phyloP scores from a whole-genome alignment of 2,797 vertebrate genomes.

The Sebastes minor region DNA sequence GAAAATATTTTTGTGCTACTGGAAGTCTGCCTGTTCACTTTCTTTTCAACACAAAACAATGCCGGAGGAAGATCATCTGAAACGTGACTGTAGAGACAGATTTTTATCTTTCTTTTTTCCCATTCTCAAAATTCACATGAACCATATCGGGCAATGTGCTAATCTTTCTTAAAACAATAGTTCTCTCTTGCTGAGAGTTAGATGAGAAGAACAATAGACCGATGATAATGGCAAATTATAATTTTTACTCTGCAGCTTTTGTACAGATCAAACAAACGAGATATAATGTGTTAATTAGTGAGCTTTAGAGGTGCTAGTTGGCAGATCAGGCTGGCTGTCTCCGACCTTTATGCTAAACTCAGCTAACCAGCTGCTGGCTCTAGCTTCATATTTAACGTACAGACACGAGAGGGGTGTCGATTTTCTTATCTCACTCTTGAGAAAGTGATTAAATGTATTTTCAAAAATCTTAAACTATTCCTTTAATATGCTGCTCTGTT shows the following conservation, averaged over 20 bases:
- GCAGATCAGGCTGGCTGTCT: background rate
- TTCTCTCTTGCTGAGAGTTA: background rate
- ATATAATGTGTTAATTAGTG: background rate
- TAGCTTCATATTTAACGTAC: background rate
- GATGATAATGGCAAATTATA: background rate
- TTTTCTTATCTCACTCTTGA: background rate
- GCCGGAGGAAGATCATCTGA: background rate
- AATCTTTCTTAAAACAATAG: background rate
- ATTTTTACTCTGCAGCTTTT: background rate
- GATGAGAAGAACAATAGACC: background rate
- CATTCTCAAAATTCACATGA: background rate
- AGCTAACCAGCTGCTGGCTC: background rate
- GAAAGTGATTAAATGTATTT: background rate
- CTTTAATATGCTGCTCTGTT: background rate
- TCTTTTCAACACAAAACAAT: slow-evolving; percentile 22
- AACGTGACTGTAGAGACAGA: background rate
- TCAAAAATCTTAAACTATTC: background rate
- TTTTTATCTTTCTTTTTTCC: background rate
- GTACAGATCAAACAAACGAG: background rate
- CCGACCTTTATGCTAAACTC: background rate
- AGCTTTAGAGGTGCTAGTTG: background rate
- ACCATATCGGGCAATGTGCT: background rate
- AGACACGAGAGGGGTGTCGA: background rate
- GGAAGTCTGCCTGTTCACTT: slow-evolving; percentile 30
- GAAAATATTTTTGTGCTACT: slow-evolving; percentile 27